Percentiles rank a stretch among this genome's conserved stretches.
Conservation (phyloP, 2,113 vertebrate species). For the Chaetura pelagica region DNA sequence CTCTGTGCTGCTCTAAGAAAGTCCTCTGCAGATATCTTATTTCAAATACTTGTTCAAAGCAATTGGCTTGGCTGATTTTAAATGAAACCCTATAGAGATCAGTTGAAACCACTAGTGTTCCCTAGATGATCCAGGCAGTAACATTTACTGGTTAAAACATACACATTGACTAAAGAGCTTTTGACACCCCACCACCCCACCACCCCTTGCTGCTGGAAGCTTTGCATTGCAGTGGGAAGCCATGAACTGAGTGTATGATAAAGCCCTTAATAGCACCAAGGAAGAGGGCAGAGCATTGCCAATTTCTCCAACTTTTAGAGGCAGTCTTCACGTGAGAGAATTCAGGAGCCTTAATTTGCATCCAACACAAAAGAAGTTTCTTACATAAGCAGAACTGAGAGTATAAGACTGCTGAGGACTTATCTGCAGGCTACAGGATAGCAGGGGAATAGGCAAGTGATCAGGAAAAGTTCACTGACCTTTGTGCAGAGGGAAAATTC, state of each 20-base stretch:
- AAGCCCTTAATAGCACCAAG: slow-evolving; percentile 21
- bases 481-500: background rate
- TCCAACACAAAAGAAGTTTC: background rate
- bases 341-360: slow-evolving; percentile 45
- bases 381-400: slow-evolving; percentile 51
- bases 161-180: background rate
- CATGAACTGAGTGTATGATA: background rate
- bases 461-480: slow-evolving; percentile 10
- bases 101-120: background rate
- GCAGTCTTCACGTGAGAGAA: slow-evolving; percentile 29
- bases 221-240: slow-evolving; percentile 10
- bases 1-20: background rate
- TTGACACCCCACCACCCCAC: background rate
- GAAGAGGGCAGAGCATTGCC: slow-evolving; percentile 14
- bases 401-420: slow-evolving; percentile 4
- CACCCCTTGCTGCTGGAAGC: background rate
- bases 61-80: slow-evolving; percentile 9
- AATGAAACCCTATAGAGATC: background rate
- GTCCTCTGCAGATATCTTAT: background rate
- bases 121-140: background rate
- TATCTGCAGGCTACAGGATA: slow-evolving; percentile 11
- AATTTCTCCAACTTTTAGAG: slow-evolving; percentile 30
- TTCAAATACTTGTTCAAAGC: background rate
- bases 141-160: background rate
- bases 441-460: background rate